Evolutionary conservation across 2,113 vertebrate genomes (phyloP), one percentile per base, ranked within the genome.

Genomic region (Podarcis muralis): DNA sequence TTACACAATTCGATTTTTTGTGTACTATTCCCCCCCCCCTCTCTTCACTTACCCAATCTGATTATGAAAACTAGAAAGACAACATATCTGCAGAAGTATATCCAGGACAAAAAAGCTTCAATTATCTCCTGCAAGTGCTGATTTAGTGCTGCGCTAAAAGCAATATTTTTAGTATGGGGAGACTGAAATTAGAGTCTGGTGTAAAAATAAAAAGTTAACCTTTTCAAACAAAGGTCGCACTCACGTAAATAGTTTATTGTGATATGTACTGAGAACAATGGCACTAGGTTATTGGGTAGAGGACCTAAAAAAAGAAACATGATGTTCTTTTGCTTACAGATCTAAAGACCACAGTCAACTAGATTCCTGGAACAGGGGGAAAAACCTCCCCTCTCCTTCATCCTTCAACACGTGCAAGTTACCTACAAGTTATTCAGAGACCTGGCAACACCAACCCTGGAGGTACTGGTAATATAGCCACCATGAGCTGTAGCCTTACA

Each of bases 211-310:
- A 75, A 62, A 35, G 48, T 30, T 66, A 65, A 83, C 87, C 72
- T 77, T 83, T 84, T 77, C 72, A 76, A 88, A 62, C 72, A 88
- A 88, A 83, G 87, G 74, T 88, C 62, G 78, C 66, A 11, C 23
- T 83, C 65, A 48, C 37, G 11, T 68, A 83, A 83, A 88, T 84
- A 78, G 27, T 78, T 77, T 8, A 53, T 27, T 5, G 3, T 48
- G 74, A 88, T 88, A 83, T 12, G 69, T 66, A 83, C 25, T 30
- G 22, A 83, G 65, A 66, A 83, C 16, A 83, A 78, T 53, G 40
- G 40, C 40, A 57, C 20, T 83, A 65, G 81, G 81, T 82, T 83
- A 76, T 69, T 83, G 16, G 22, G 23, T 37, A 32, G 72, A 4
- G 0, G 72, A 88, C 65, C 25, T 59, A 43, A 79, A 32, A 65